A percentile compares a stretch with the other conserved stretches of the same genome.
phyloP scores from a whole-genome alignment of 2,113 vertebrate species.

The Ardeotis arabs region DNA sequence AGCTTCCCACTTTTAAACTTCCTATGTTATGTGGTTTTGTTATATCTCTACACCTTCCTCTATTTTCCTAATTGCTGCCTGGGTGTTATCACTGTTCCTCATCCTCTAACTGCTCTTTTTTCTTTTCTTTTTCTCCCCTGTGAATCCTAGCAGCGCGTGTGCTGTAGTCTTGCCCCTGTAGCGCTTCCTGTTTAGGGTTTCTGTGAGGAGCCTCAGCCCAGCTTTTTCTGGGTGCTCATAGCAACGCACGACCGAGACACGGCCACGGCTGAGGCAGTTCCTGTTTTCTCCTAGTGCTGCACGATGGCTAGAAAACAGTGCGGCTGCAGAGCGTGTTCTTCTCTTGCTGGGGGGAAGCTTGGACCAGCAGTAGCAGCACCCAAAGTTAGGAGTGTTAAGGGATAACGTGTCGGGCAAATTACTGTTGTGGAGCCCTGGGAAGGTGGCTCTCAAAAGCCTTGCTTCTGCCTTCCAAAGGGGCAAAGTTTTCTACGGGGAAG shows the following conservation, averaged over 20 bases:
- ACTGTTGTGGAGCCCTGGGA: rapidly evolving
- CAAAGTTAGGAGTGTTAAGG: rapidly evolving
- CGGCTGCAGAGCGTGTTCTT: rapidly evolving
- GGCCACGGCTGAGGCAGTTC: neutral
- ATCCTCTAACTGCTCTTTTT: rapidly evolving
- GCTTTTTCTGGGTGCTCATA: neutral
- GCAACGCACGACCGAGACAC: rapidly evolving
- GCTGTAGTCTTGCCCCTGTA: rapidly evolving
- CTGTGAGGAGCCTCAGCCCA: neutral
- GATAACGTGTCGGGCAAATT: rapidly evolving
- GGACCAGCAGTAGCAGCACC: neutral
- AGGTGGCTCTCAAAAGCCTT: neutral
- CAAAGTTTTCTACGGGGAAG: neutral
- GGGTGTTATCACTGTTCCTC: neutral
- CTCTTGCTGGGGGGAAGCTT: no score
- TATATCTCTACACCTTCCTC: neutral
- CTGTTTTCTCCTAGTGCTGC: neutral
- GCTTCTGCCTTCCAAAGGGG: neutral
- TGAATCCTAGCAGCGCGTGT: rapidly evolving
- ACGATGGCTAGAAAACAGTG: rapidly evolving
- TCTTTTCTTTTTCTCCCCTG: rapidly evolving
- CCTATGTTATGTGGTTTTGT: neutral
- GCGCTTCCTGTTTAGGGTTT: neutral
- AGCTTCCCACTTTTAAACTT: neutral
- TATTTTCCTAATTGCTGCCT: neutral